A percentile compares a stretch with the other conserved stretches of the same genome.
Evolutionary conservation across 2,113 vertebrate species (phyloP).

Genomic region (Pachypanchax playfairii): DNA sequence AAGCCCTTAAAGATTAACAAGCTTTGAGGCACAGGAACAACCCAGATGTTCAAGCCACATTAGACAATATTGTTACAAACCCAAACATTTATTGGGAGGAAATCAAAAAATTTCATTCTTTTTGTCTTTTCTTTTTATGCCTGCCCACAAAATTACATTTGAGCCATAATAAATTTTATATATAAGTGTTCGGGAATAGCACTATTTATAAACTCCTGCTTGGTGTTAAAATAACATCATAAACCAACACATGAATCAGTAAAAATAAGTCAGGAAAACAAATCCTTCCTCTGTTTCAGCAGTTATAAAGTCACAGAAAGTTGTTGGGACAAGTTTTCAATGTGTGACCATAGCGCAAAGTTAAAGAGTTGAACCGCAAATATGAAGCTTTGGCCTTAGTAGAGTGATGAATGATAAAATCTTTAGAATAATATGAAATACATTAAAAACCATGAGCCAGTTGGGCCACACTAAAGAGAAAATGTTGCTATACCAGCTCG

Average conservation of each 20-base stretch:
- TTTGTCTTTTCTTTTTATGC: slow-evolving; percentile 55
- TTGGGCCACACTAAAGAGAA: too few relatives aligned
- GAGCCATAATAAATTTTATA: slow-evolving; percentile 72
- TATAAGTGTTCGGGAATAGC: slow-evolving; percentile 57
- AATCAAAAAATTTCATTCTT: slow-evolving; percentile 69
- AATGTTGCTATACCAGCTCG: too few relatives aligned
- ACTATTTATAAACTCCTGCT: slow-evolving; percentile 61
- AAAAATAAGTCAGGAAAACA: slow-evolving; percentile 60
- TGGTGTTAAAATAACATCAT: slow-evolving; percentile 60
- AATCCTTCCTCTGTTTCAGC: slow-evolving; percentile 54
- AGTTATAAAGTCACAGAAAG: slow-evolving; percentile 63
- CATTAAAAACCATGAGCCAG: too few relatives aligned
- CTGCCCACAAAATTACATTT: slow-evolving; percentile 67
- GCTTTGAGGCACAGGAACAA: slow-evolving; percentile 60
- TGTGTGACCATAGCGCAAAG: slow-evolving; percentile 54
- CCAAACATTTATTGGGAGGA: slow-evolving; percentile 76
- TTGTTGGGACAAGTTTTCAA: slow-evolving; percentile 59
- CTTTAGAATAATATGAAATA: too few relatives aligned
- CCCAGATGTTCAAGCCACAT: slow-evolving; percentile 65
- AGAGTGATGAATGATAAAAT: too few relatives aligned
- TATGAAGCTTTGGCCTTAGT: too few relatives aligned
- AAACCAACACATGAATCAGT: slow-evolving; percentile 67
- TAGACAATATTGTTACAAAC: slow-evolving; percentile 68
- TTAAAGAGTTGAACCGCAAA: too few relatives aligned
- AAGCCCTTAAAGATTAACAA: slow-evolving; percentile 66